A percentile compares a stretch with the other conserved stretches of the same genome.
Conservation (phyloP, 2,888 invertebrate species). For the Spisula subtruncata region DNA sequence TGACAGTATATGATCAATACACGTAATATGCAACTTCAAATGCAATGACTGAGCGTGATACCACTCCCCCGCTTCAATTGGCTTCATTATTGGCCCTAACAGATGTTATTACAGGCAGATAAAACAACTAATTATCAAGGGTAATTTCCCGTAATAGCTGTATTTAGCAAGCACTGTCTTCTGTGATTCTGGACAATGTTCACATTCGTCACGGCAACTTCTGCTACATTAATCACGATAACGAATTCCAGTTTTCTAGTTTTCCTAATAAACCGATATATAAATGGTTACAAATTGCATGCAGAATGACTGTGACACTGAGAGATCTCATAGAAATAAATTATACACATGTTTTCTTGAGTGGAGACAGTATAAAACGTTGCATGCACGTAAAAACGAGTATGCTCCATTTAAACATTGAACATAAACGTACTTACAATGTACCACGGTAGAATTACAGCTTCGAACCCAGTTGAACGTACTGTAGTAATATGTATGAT, state of each 20-base stretch:
- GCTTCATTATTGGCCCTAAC: conserved; percentile 1
- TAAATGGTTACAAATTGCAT: background rate
- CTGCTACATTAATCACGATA: conserved; percentile 10
- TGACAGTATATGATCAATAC: too few relatives aligned
- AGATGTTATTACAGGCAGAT: background rate
- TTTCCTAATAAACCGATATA: background rate
- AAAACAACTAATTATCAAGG: background rate
- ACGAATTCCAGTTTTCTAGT: background rate
- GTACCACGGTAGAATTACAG: too few relatives aligned
- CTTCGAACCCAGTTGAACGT: too few relatives aligned
- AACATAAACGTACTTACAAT: too few relatives aligned
- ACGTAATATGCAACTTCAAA: too few relatives aligned
- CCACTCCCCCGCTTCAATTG: conserved; percentile 10
- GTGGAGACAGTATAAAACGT: background rate
- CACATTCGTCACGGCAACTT: background rate
- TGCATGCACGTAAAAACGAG: too few relatives aligned
- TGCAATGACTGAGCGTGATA: too few relatives aligned
- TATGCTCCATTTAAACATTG: too few relatives aligned
- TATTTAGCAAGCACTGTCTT: conserved; percentile 8
- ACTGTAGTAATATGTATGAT: too few relatives aligned
- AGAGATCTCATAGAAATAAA: background rate
- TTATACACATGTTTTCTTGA: background rate
- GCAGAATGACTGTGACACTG: background rate
- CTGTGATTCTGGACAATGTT: background rate
- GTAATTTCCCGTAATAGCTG: background rate